Evolutionary conservation across 2,888 invertebrate genomes (phyloP), one percentile per base, ranked within the genome.

Genomic region (Athalia cordata): DNA sequence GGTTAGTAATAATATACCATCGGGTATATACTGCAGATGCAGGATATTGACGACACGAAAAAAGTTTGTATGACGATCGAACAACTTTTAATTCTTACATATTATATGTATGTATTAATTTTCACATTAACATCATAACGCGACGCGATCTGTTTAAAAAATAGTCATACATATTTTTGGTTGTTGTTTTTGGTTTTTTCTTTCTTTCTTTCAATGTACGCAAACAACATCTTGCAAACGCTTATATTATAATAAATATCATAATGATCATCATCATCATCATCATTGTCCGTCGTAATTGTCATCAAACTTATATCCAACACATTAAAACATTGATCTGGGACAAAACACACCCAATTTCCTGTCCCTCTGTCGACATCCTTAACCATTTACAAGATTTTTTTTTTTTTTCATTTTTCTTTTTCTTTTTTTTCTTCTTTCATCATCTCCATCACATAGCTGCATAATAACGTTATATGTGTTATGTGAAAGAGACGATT

Each of bases 261-360:
- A 29, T 29, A 29, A 29, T 29, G 29, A 29, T 29, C 29, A 29
- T 29, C 29, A 29, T 29, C 29, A 29, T 68, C 11, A 68, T 55
- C 68, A 29, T 52, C 29, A 29, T 11, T n/a, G 29, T 55, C 11
- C 11, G 7, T 29, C 55, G 11, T n/a, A n/a, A 6, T 3, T 43
- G 5, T 55, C 52, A 55, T 67, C 29, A 29, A 68, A 29, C 68
- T 52, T 11, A 67, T 29, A 52, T 52, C 15, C n/a, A 47, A 65
- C 67, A 67, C 52, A 47, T 49, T 13, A 68, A 50, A 52, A 67
- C 67, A 49, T 67, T 50, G 47, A 67, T 67, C 50, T 45, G 15
- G 67, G 67, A 67, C 67, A 43, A 57, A 52, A 72, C 72, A 72
- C 72, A 72, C 72, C 72, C 72, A 72, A 72, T 59, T 72, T 57